These are phyloP conservation scores for Xiphydria camelus DNA, from an alignment of 2,888 invertebrate species.

Conservation along the genomic window DNA sequence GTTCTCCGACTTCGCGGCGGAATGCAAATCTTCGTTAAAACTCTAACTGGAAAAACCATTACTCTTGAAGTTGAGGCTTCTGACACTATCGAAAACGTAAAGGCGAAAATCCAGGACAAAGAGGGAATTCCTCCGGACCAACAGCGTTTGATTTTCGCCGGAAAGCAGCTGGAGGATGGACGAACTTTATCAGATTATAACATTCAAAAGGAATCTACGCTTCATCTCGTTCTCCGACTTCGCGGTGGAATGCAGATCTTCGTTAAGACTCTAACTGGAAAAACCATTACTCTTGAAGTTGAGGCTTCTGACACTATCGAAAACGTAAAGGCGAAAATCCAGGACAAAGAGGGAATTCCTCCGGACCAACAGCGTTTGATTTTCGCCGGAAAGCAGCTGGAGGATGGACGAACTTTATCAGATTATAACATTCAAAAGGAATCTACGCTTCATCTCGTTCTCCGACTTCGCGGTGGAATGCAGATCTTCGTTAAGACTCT, in stretches of 20 bases:
- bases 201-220: conserved; percentile 38
- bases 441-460: conserved; percentile 25
- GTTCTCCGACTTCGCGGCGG: conserved; percentile 37
- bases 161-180: conserved; percentile 36
- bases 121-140: conserved; percentile 38
- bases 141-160: conserved; percentile 37
- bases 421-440: conserved; percentile 30
- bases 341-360: conserved; percentile 33
- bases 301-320: conserved; percentile 34
- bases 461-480: conserved; percentile 28
- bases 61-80: conserved; percentile 75
- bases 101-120: conserved; percentile 31
- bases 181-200: conserved; percentile 37
- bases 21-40: conserved; percentile 33
- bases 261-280: conserved; percentile 36
- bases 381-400: conserved; percentile 25
- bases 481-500: conserved; percentile 29
- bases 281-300: conserved; percentile 36
- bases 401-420: conserved; percentile 24
- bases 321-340: conserved; percentile 32
- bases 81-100: conserved; percentile 94
- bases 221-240: conserved; percentile 33
- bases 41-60: conserved; percentile 26
- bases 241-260: conserved; percentile 42
- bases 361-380: conserved; percentile 25